Conservation (phyloP, 2,797 vertebrate species). For the Triplophysa bombifrons region DNA sequence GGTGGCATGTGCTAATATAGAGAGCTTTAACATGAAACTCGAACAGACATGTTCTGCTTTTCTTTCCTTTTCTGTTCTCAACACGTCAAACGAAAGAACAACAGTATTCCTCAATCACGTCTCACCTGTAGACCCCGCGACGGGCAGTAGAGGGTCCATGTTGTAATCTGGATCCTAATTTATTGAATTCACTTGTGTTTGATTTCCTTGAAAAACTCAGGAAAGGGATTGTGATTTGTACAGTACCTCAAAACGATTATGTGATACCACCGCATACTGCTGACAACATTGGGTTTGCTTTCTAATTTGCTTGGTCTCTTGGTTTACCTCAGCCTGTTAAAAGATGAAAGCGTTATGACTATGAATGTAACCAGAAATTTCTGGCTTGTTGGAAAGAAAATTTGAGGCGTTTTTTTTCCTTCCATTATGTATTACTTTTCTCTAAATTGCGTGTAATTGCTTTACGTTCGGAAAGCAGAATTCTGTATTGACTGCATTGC, state of each 20-base stretch:
- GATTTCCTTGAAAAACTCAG: slow-evolving; percentile 90
- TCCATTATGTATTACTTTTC: slow-evolving; percentile 55
- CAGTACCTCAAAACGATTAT: slow-evolving; percentile 96
- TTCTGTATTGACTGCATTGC: slow-evolving; percentile 40
- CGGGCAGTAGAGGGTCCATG: slow-evolving; percentile 75
- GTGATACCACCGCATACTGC: slow-evolving; percentile 91
- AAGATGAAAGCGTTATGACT: slow-evolving; percentile 83
- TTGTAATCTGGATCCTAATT: slow-evolving; percentile 91
- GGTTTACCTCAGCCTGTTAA: slow-evolving; percentile 91
- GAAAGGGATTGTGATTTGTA: slow-evolving; percentile 97
- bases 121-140: slow-evolving; percentile 87
- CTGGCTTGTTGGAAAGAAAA: slow-evolving; percentile 79
- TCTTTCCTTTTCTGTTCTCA: slow-evolving; percentile 85
- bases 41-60: slow-evolving; percentile 80
- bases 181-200: slow-evolving; percentile 87
- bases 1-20: slow-evolving; percentile 98
- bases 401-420: slow-evolving; percentile 64
- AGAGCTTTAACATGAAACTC: slow-evolving; percentile 98
- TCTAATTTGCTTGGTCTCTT: slow-evolving; percentile 89
- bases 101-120: slow-evolving; percentile 93
- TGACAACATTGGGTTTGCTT: slow-evolving; percentile 87
- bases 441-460: slow-evolving; percentile 59
- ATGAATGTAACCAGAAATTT: slow-evolving; percentile 92
- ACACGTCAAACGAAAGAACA: slow-evolving; percentile 75
- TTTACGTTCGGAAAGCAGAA: slow-evolving; percentile 61